Evolutionary conservation across 2,113 vertebrate genomes (phyloP).

Genomic region (Paramisgurnus dabryanus): DNA sequence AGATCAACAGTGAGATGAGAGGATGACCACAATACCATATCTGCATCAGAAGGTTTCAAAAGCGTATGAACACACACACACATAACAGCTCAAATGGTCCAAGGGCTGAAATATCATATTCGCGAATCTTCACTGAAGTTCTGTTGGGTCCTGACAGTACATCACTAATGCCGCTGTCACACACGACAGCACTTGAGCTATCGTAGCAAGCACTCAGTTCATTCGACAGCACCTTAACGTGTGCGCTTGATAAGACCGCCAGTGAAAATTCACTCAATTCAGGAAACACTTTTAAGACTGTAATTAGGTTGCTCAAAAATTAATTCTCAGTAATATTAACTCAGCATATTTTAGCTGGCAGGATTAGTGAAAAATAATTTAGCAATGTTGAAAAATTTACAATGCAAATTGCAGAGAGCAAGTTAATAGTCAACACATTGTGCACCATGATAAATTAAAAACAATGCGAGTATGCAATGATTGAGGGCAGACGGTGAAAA

Average conservation of each 20-base stretch:
- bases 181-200: conserved; percentile 35
- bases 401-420: not conserved
- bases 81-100: conserved; percentile 27
- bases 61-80: conserved; percentile 3
- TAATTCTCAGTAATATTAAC: not conserved
- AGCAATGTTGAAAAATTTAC: not conserved
- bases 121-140: conserved; percentile 10
- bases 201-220: not conserved
- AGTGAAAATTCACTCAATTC: not conserved
- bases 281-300: not conserved
- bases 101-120: conserved; percentile 24
- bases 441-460: not conserved
- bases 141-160: conserved; percentile 28
- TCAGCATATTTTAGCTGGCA: not conserved
- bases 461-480: not conserved
- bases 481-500: not conserved
- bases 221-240: not conserved
- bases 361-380: not conserved
- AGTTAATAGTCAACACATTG: conserved; percentile 1
- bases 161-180: conserved; percentile 20
- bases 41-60: not conserved
- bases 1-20: conserved; percentile 6
- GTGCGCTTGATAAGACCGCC: not conserved
- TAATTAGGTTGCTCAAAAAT: not conserved
- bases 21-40: not conserved